A percentile compares a stretch with the other conserved stretches of the same genome.
Evolutionary conservation across 2,113 vertebrate species (phyloP).

Genomic region (Zosterops pallidus): DNA sequence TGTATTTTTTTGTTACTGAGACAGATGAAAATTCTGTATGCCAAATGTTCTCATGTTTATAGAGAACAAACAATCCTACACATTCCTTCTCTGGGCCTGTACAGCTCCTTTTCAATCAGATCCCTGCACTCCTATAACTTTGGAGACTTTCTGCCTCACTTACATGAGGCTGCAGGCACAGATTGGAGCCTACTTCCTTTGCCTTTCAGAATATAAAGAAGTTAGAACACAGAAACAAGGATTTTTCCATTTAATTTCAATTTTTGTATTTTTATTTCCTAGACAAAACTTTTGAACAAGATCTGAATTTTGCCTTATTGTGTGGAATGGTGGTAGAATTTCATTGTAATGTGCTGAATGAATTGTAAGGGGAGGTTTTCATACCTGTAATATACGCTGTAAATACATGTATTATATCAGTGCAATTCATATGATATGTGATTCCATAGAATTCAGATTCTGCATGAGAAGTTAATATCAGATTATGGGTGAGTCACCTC

Average conservation of each 20-base stretch:
- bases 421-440: background rate
- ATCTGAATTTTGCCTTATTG: background rate
- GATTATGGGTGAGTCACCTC: background rate
- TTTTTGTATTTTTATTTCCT: background rate
- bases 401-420: background rate
- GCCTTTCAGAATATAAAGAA: background rate
- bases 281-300: background rate
- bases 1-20: slow-evolving; percentile 27
- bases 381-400: background rate
- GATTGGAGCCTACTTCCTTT: background rate
- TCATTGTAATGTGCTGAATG: background rate
- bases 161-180: background rate
- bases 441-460: background rate
- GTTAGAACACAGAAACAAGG: background rate
- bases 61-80: background rate
- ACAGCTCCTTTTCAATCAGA: background rate
- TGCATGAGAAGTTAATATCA: background rate
- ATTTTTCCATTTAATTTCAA: background rate
- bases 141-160: background rate
- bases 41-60: slow-evolving; percentile 8
- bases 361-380: background rate
- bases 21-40: slow-evolving; percentile 16
- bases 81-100: background rate
- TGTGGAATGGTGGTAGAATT: background rate
- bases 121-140: background rate